A percentile compares a stretch with the other conserved stretches of the same genome.
These are phyloP conservation scores for Acinonyx jubatus DNA, from an alignment of 2,113 vertebrate genomes.

Conservation along the genomic window DNA sequence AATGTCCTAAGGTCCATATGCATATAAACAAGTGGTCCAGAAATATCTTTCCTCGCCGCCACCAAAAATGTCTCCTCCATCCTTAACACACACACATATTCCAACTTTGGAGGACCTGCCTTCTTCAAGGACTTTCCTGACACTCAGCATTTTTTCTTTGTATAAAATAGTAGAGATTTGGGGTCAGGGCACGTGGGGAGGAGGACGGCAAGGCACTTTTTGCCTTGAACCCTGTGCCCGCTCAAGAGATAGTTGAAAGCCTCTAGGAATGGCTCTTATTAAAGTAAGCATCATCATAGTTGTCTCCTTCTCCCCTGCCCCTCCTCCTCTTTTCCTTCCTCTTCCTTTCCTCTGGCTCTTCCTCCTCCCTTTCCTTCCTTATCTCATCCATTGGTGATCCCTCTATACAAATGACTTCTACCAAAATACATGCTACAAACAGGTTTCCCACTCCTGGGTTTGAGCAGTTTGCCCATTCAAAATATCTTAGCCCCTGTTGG, in stretches of 20 bases:
- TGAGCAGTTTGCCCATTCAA: not conserved
- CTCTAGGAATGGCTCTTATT: not conserved
- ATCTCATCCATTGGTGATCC: not conserved
- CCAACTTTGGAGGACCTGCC: not conserved
- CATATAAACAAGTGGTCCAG: not conserved
- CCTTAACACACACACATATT: not conserved
- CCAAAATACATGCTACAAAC: not conserved
- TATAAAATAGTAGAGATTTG: not conserved
- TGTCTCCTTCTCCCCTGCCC: not conserved
- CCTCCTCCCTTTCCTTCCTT: not conserved
- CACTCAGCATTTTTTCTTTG: not conserved
- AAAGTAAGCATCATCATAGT: not conserved
- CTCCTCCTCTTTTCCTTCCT: not conserved
- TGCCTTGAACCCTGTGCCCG: not conserved
- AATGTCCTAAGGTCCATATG: not conserved
- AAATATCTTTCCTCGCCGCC: not conserved
- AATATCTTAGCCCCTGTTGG: not conserved
- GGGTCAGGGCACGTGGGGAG: rapidly evolving
- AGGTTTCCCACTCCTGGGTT: not conserved
- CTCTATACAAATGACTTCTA: not conserved
- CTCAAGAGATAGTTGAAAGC: not conserved
- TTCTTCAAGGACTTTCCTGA: not conserved
- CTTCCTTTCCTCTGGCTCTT: not conserved
- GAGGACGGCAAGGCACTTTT: not conserved
- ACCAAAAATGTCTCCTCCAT: not conserved